Percentiles rank a stretch among this genome's conserved stretches.
phyloP scores from a whole-genome alignment of 2,797 vertebrate genomes.

The Heterohyrax brucei region DNA sequence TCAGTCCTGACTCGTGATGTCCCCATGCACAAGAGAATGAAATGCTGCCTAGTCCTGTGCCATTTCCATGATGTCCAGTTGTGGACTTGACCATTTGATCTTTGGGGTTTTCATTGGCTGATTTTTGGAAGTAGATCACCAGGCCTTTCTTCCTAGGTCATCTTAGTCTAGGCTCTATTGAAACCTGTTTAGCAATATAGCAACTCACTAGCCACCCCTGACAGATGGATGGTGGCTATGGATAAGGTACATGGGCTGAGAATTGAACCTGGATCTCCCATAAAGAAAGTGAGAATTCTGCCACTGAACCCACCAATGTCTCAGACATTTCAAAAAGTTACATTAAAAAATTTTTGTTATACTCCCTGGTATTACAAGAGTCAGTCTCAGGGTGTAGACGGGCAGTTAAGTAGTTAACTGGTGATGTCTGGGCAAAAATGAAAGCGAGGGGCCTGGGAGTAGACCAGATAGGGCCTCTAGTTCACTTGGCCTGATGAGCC shows the following conservation, averaged over 20 bases:
- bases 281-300: background rate
- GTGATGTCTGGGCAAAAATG: background rate
- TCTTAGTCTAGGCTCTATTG: background rate
- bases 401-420: background rate
- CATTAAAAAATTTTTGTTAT: background rate
- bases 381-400: background rate
- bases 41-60: background rate
- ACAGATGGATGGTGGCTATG: background rate
- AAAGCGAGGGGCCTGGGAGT: background rate
- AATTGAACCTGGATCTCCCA: background rate
- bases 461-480: background rate
- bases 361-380: background rate
- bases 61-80: background rate
- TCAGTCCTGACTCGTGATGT: background rate
- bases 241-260: too few species aligned
- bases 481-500: slow-evolving; percentile 24
- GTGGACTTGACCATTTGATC: background rate
- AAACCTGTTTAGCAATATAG: background rate
- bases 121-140: background rate
- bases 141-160: background rate
- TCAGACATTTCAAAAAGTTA: background rate
- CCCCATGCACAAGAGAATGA: background rate
- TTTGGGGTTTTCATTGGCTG: background rate
- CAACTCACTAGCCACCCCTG: background rate
- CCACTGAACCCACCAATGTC: background rate